Conservation (phyloP, 2,888 invertebrate genomes). For the Volucella inflata region DNA sequence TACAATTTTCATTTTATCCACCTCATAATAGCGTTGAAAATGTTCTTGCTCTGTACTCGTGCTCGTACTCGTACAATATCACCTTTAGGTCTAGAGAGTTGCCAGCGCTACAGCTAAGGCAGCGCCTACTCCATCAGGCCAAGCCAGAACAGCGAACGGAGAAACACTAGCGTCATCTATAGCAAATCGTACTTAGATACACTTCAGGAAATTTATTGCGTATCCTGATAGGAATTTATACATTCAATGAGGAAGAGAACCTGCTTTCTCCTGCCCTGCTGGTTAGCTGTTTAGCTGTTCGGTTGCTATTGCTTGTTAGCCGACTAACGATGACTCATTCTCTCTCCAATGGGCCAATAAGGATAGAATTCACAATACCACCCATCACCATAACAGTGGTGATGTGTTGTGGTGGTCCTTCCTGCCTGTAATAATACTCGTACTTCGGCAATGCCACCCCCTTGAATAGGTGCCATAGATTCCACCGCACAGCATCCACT, state of each 20-base stretch:
- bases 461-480: slow-evolving; percentile 69
- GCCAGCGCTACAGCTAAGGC: neutral
- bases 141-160: neutral
- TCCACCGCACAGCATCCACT: slow-evolving; percentile 63
- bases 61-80: slow-evolving; percentile 6
- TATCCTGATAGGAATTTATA: slow-evolving; percentile 70
- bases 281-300: no score
- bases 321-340: slow-evolving; percentile 66
- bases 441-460: slow-evolving; percentile 10
- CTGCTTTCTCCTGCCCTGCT: neutral
- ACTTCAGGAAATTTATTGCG: slow-evolving; percentile 71
- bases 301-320: slow-evolving; percentile 3
- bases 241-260: slow-evolving; percentile 33
- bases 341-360: neutral
- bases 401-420: slow-evolving; percentile 27
- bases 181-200: slow-evolving; percentile 59
- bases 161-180: slow-evolving; percentile 12
- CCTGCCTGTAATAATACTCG: slow-evolving; percentile 57
- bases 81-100: no score
- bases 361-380: no score
- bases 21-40: slow-evolving; percentile 63
- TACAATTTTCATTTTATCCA: slow-evolving; percentile 72
- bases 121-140: neutral
- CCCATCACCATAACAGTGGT: slow-evolving; percentile 7
- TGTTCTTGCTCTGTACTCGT: slow-evolving; percentile 16